Conservation (phyloP, 2,797 vertebrate genomes). For the Enteromius trimaculatus region DNA sequence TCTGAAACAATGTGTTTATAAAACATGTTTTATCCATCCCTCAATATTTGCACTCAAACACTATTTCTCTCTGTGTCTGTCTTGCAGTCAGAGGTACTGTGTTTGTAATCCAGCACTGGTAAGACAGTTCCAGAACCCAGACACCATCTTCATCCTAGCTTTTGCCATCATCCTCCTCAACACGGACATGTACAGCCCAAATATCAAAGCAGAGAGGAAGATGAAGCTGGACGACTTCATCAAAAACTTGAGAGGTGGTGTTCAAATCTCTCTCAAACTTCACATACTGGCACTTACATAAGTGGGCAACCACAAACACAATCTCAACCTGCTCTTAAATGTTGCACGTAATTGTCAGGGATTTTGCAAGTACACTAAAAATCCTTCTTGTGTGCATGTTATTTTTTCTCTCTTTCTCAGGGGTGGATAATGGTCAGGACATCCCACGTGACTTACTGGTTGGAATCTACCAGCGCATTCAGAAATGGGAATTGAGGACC, state of each 20-base stretch:
- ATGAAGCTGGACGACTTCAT: slow-evolving; percentile 97
- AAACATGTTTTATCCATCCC: neutral
- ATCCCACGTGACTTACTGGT: slow-evolving; percentile 91
- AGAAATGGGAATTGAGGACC: slow-evolving; percentile 91
- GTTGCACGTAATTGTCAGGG: slow-evolving; percentile 7
- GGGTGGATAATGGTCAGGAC: slow-evolving; percentile 91
- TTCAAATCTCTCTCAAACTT: slow-evolving; percentile 3
- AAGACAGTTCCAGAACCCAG: slow-evolving; percentile 94
- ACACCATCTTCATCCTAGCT: slow-evolving; percentile 97
- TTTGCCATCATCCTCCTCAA: slow-evolving; percentile 98
- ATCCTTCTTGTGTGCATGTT: slow-evolving; percentile 14
- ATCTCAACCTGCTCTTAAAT: slow-evolving; percentile 12
- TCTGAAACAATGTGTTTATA: neutral
- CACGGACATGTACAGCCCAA: slow-evolving; percentile 98
- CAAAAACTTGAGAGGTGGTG: slow-evolving; percentile 90
- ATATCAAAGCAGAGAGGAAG: slow-evolving; percentile 93
- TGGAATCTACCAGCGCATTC: slow-evolving; percentile 93
- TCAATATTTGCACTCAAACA: neutral
- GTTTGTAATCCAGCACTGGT: slow-evolving; percentile 95
- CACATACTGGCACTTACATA: neutral
- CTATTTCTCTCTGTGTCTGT: slow-evolving; percentile 22
- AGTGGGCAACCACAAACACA: slow-evolving; percentile 3
- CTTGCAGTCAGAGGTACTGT: slow-evolving; percentile 90
- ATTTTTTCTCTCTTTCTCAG: slow-evolving; percentile 65
- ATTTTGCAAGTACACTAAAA: slow-evolving; percentile 12